Evolutionary conservation across 1,140 invertebrate genomes (phyloP).

Genomic region (Psix sp.): DNA sequence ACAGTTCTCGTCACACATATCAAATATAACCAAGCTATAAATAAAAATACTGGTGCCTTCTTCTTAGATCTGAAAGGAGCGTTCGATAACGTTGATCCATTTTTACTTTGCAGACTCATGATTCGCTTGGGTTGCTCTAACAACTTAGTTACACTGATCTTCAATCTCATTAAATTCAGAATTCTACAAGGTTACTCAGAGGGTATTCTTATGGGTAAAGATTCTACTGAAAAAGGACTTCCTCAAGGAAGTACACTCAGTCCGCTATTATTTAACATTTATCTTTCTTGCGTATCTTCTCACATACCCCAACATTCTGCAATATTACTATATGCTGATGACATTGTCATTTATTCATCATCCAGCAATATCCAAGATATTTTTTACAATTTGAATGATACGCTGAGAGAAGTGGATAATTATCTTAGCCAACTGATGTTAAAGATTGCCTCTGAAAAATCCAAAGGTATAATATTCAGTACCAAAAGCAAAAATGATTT

Average conservation of each 20-base stretch:
- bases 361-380: slow-evolving; percentile 2
- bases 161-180: too few relatives aligned
- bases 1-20: background rate
- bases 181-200: slow-evolving; percentile 2
- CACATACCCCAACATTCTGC: background rate
- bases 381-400: background rate
- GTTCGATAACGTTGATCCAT: too few relatives aligned
- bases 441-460: background rate
- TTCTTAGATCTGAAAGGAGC: slow-evolving; percentile 13
- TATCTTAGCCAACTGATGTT: background rate
- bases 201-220: background rate
- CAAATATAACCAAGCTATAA: background rate
- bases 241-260: slow-evolving; percentile 5
- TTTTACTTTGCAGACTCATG: slow-evolving; percentile 6
- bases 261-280: slow-evolving; percentile 14
- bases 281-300: background rate
- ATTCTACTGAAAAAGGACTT: background rate
- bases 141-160: slow-evolving; percentile 4
- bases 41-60: slow-evolving; percentile 3
- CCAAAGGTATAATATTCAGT: too few relatives aligned
- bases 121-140: slow-evolving; percentile 2
- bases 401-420: background rate
- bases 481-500: too few relatives aligned
- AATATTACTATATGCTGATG: slow-evolving; percentile 9
- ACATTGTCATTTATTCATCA: slow-evolving; percentile 8